Evolutionary conservation across 1,140 invertebrate genomes (phyloP).

Genomic region (Cydia amplana): DNA sequence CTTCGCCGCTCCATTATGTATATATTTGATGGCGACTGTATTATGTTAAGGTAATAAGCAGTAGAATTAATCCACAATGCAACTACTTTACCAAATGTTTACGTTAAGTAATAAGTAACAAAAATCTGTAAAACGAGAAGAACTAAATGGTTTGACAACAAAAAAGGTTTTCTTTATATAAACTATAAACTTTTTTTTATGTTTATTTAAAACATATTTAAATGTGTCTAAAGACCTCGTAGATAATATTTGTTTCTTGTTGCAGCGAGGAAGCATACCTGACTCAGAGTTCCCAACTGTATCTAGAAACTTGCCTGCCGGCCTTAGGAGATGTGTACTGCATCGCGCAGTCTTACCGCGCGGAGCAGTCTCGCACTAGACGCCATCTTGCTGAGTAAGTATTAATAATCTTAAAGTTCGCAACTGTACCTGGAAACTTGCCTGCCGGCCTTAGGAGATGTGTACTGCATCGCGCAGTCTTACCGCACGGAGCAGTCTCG

Average conservation of each 20-base stretch:
- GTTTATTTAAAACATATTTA: too few relatives aligned
- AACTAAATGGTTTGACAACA: slow-evolving; percentile 72
- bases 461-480: slow-evolving; percentile 98
- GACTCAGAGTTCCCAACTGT: slow-evolving; percentile 99
- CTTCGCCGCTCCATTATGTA: too few relatives aligned
- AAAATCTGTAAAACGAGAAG: too few relatives aligned
- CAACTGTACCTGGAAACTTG: slow-evolving; percentile 99
- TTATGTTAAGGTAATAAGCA: too few relatives aligned
- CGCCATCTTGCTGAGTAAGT: slow-evolving; percentile 96
- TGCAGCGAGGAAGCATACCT: slow-evolving; percentile 93
- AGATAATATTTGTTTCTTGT: slow-evolving; percentile 40
- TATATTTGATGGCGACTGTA: too few relatives aligned
- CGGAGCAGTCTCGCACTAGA: slow-evolving; percentile 97
- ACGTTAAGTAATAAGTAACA: too few relatives aligned
- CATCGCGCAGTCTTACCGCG: slow-evolving; percentile 98
- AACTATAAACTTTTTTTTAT: too few relatives aligned
- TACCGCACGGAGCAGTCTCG: slow-evolving; percentile 98
- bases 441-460: slow-evolving; percentile 96
- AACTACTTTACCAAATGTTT: too few relatives aligned
- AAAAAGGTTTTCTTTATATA: too few relatives aligned
- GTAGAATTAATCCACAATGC: too few relatives aligned
- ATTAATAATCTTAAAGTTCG: slow-evolving; percentile 87
- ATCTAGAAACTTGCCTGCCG: slow-evolving; percentile 97
- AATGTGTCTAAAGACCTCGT: too few relatives aligned
- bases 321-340: slow-evolving; percentile 98